These are phyloP conservation scores for Drosophila nr. perissopoda DNA, from an alignment of 2,888 invertebrate species.

Conservation along the genomic window DNA sequence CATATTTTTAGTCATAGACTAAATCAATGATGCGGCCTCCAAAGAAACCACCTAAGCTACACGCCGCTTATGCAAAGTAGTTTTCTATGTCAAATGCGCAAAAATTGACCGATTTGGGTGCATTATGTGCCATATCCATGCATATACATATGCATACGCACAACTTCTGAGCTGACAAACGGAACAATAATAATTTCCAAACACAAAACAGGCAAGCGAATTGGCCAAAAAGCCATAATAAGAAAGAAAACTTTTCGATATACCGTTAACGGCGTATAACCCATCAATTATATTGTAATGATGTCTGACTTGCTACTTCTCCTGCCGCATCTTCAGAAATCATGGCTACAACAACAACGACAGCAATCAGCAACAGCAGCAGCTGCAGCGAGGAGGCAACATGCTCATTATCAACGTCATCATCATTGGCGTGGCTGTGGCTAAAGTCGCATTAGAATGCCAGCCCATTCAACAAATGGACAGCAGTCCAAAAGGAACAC, in stretches of 20 bases:
- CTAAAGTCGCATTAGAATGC: slow-evolving; percentile 72
- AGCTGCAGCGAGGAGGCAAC: slow-evolving; percentile 54
- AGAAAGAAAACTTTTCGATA: slow-evolving; percentile 53
- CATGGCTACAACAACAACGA: slow-evolving; percentile 46
- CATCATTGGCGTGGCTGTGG: slow-evolving; percentile 63
- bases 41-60: slow-evolving; percentile 1
- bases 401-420: slow-evolving; percentile 78
- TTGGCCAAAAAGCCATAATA: slow-evolving; percentile 56
- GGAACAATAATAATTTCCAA: slow-evolving; percentile 74
- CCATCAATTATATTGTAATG: slow-evolving; percentile 83
- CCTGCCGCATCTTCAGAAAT: slow-evolving; percentile 65
- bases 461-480: slow-evolving; percentile 58
- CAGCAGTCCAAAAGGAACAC: slow-evolving; percentile 69
- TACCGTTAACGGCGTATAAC: slow-evolving; percentile 81
- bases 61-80: slow-evolving; percentile 48
- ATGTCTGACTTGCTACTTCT: slow-evolving; percentile 62
- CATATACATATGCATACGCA: slow-evolving; percentile 59
- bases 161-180: slow-evolving; percentile 69
- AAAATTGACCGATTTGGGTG: slow-evolving; percentile 57
- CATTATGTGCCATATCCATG: slow-evolving; percentile 46
- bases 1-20: not conserved
- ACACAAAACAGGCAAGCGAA: slow-evolving; percentile 32
- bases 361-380: slow-evolving; percentile 20
- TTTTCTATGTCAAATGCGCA: slow-evolving; percentile 59
- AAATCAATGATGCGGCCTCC: not conserved